Evolutionary conservation across 2,888 invertebrate species (phyloP).

Genomic region (Acrocera orbiculus): DNA sequence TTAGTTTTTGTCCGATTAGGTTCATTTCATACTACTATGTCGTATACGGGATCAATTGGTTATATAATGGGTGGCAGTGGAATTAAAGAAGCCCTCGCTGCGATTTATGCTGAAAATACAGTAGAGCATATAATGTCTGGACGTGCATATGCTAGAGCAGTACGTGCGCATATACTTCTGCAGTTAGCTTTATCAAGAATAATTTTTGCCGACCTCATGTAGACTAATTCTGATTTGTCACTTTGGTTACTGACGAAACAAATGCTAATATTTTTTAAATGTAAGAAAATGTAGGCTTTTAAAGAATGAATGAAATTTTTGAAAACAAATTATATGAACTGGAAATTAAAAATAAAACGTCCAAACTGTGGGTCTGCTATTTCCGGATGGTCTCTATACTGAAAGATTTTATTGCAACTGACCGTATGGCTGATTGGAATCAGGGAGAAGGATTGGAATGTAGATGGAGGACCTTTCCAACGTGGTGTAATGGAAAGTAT

Average conservation of each 20-base stretch:
- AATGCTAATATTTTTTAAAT: no score
- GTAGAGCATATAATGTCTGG: constrained; percentile 19
- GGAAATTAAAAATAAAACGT: no score
- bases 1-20: constrained; percentile 12
- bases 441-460: no score
- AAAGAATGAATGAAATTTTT: no score
- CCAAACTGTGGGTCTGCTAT: no score
- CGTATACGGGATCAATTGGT: constrained; percentile 23
- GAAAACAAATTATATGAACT: no score
- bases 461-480: no score
- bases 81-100: constrained; percentile 17
- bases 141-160: constrained; percentile 14
- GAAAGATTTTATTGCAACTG: constrained; percentile 23
- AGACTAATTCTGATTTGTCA: no score
- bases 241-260: constrained; percentile 17
- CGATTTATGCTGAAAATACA: constrained; percentile 18
- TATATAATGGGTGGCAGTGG: constrained; percentile 27
- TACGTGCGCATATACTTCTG: constrained; percentile 14
- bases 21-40: constrained; percentile 20
- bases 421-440: no score
- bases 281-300: no score
- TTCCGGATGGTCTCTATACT: constrained; percentile 22
- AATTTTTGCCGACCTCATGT: constrained; percentile 20
- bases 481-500: constrained; percentile 24
- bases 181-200: constrained; percentile 20